Conservation (phyloP, 2,888 invertebrate species). For the Macaria liturata region DNA sequence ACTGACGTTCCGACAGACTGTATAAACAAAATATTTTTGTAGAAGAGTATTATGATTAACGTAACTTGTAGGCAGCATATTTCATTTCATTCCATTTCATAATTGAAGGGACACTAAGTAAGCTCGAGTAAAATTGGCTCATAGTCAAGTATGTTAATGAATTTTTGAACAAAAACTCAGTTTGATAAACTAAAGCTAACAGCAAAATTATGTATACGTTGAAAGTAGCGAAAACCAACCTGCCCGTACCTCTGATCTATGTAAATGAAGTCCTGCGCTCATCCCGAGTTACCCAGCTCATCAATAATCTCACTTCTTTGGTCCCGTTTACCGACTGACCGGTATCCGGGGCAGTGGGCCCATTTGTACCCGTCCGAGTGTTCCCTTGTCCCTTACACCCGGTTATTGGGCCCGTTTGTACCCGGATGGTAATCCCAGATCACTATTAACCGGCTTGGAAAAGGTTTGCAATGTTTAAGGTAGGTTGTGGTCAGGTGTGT, state of each 20-base stretch:
- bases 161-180: too few relatives aligned
- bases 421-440: conserved; percentile 54
- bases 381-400: conserved; percentile 30
- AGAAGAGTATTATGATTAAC: too few relatives aligned
- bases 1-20: too few relatives aligned
- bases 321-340: conserved; percentile 44
- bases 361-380: conserved; percentile 57
- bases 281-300: conserved; percentile 10
- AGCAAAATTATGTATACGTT: too few relatives aligned
- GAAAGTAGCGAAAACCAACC: neutral
- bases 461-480: conserved; percentile 34
- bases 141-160: too few relatives aligned
- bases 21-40: too few relatives aligned
- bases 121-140: too few relatives aligned
- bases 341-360: conserved; percentile 40
- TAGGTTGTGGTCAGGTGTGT: conserved; percentile 35
- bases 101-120: too few relatives aligned
- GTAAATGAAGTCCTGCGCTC: neutral
- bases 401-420: conserved; percentile 38
- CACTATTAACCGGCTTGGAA: conserved; percentile 57
- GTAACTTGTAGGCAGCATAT: too few relatives aligned
- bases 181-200: too few relatives aligned
- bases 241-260: neutral
- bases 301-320: conserved; percentile 24
- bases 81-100: too few relatives aligned